Conservation (phyloP, 1,140 invertebrate species). For the Drosophila eugracilis region DNA sequence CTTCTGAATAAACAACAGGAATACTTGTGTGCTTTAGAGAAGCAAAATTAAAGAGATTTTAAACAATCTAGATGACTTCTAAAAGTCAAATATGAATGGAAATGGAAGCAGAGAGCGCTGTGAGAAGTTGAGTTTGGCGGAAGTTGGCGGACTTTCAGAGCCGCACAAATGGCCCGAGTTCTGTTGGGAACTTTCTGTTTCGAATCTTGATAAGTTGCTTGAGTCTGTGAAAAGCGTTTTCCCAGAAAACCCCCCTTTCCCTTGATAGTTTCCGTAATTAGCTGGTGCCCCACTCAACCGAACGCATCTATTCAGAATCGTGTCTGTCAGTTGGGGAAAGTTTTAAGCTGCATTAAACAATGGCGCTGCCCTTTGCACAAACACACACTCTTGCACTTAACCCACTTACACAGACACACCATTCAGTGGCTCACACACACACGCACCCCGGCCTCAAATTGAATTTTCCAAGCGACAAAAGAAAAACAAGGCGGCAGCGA, state of each 20-base stretch:
- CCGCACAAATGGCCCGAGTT: slow-evolving; percentile 10
- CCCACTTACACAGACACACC: slow-evolving; percentile 33
- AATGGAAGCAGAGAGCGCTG: background rate
- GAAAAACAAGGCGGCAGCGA: slow-evolving; percentile 52
- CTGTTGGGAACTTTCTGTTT: slow-evolving; percentile 28
- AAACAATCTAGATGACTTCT: background rate
- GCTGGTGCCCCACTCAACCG: slow-evolving; percentile 15
- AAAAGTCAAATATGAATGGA: background rate
- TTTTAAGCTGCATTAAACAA: slow-evolving; percentile 62
- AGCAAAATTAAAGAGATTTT: background rate
- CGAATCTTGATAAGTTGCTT: slow-evolving; percentile 18
- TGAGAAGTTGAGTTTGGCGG: slow-evolving; percentile 5
- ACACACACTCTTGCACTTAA: slow-evolving; percentile 31
- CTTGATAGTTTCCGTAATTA: slow-evolving; percentile 53
- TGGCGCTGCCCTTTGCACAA: slow-evolving; percentile 8
- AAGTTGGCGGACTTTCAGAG: slow-evolving; percentile 14
- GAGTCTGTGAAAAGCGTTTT: background rate
- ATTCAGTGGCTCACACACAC: slow-evolving; percentile 18
- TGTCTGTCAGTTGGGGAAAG: slow-evolving; percentile 49
- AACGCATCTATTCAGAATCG: slow-evolving; percentile 34
- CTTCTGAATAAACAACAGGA: too few species aligned
- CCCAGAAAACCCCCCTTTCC: background rate
- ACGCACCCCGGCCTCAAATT: slow-evolving; percentile 58
- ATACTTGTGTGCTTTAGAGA: too few species aligned
- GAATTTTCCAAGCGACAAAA: slow-evolving; percentile 68